Evolutionary conservation across 2,113 vertebrate genomes (phyloP).

Genomic region (Casuarius casuarius): DNA sequence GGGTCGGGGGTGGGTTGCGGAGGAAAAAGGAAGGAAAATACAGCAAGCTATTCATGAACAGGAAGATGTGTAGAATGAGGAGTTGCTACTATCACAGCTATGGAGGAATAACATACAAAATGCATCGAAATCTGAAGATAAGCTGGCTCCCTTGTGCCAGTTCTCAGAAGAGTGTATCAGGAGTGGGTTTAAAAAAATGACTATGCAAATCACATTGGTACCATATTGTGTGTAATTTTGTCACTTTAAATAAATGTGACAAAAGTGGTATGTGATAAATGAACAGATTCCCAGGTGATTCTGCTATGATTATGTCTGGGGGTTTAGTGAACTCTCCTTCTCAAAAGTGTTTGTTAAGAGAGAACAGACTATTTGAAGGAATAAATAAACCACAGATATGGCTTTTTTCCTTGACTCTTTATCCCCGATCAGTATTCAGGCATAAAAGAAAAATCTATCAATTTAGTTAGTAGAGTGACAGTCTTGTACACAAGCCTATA

Average conservation of each 20-base stretch:
- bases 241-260: conserved; percentile 13
- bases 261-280: background rate
- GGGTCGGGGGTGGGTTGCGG: too few species aligned
- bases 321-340: background rate
- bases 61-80: background rate
- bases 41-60: background rate
- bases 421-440: background rate
- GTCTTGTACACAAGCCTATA: background rate
- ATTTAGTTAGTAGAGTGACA: conserved; percentile 1
- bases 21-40: background rate
- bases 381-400: background rate
- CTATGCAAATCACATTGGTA: background rate
- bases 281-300: background rate
- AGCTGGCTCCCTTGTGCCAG: background rate
- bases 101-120: background rate
- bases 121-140: background rate
- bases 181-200: background rate
- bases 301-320: background rate
- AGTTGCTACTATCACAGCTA: background rate
- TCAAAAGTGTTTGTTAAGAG: background rate
- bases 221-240: background rate
- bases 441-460: conserved; percentile 5
- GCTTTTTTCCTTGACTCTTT: background rate
- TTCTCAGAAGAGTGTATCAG: background rate
- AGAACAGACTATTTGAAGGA: background rate